These are phyloP conservation scores for Anoura caudifer DNA, from an alignment of 2,113 vertebrate genomes.

Conservation along the genomic window DNA sequence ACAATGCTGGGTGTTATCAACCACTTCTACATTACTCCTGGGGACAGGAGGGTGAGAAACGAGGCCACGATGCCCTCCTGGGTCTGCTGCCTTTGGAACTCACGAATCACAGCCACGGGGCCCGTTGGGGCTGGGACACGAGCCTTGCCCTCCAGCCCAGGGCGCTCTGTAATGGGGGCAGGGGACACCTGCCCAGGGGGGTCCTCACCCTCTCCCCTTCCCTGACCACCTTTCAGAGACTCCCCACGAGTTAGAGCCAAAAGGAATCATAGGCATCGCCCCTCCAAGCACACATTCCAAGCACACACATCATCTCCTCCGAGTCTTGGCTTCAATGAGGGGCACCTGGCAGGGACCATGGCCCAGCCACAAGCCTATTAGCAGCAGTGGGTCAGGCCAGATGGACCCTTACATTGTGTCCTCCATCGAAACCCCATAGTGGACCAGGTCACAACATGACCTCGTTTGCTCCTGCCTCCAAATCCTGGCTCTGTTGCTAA, in stretches of 20 bases:
- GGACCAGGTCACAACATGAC: background rate
- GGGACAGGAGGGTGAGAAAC: constrained; percentile 29
- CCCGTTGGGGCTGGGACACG: background rate
- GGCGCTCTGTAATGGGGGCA: background rate
- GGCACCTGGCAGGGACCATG: background rate
- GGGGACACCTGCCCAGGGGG: background rate
- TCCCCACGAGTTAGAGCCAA: background rate
- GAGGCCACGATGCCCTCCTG: constrained; percentile 35
- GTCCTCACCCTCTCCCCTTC: background rate
- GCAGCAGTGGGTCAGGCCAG: background rate
- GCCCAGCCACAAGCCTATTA: accelerated
- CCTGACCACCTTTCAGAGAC: background rate
- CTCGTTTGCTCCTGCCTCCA: background rate
- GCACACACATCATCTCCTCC: background rate
- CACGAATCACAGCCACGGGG: background rate
- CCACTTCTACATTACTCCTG: constrained; percentile 15
- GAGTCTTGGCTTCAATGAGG: background rate
- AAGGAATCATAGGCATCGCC: background rate
- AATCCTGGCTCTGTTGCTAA: background rate
- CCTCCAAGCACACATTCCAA: background rate
- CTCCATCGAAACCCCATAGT: accelerated
- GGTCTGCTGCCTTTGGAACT: background rate
- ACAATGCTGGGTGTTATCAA: constrained; percentile 53
- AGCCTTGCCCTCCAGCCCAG: background rate
- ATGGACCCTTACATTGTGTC: accelerated